Conservation (phyloP, 2,113 vertebrate species). For the Macaca nemestrina region DNA sequence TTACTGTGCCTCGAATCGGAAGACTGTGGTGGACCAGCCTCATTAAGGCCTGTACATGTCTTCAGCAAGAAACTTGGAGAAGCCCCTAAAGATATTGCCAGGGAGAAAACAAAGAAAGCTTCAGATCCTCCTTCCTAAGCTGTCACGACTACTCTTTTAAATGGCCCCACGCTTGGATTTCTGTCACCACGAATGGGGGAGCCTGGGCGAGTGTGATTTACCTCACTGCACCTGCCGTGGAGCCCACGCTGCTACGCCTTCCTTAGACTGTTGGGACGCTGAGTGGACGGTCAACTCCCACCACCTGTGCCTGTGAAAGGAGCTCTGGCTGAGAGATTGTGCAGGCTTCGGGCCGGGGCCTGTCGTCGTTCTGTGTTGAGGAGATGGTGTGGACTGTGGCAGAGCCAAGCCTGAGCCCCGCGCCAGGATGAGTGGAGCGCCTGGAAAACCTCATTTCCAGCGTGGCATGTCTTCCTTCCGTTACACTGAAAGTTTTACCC, state of each 20-base stretch:
- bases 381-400: not conserved
- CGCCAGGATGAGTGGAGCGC: not conserved
- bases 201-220: not conserved
- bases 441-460: not conserved
- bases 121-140: not conserved
- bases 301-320: not conserved
- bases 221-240: not conserved
- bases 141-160: not conserved
- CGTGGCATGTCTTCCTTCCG: not conserved
- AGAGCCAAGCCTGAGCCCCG: not conserved
- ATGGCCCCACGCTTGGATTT: not conserved
- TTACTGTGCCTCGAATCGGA: too few species aligned
- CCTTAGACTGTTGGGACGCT: not conserved
- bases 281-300: not conserved
- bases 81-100: too few species aligned
- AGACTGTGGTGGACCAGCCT: not conserved
- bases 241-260: not conserved
- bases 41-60: accelerated
- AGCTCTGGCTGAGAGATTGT: not conserved
- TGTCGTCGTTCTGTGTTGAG: not conserved
- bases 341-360: not conserved
- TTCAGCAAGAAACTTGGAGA: not conserved
- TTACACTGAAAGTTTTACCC: not conserved
- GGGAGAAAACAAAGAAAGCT: not conserved
- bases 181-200: not conserved